Base-by-base conservation (phyloP, 2,113 vertebrate species). In the Turdus rufiventris region DNA sequence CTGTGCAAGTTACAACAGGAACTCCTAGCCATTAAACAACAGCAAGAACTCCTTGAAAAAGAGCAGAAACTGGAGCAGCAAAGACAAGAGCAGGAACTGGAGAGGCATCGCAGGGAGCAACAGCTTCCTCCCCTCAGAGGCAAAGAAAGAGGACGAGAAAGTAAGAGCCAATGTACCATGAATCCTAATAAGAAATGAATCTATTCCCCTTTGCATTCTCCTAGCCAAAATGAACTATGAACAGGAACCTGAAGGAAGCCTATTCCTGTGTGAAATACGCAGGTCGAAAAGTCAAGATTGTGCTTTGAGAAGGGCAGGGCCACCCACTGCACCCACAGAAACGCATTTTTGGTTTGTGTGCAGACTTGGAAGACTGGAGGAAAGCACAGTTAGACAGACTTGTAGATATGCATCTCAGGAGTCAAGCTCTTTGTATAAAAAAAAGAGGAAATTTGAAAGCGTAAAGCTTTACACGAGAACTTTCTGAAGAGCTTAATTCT, bases 1-100 rank as follows among this genome's bases (percentile, higher is more conserved):
- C 96, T 98, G 95, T 97, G 96, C 96, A 98, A 99, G 99, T 98
- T 99, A 96, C 99, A 99, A 98, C 99, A 99, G 98, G 99, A 99
- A 98, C 98, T 99, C 89, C 98, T 99, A 97, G 98, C 98, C 95
- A 99, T 99, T 98, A 99, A 99, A 97, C 99, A 99, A 85, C 99
- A 99, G 91, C 99, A 99, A 98, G 99, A 99, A 97, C 98, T 99
- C 88, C 97, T 99, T 92, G 99, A 99, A 97, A 99, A 99, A 97
- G 99, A 99, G 89, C 98, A 99, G 88, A 99, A 99, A 97, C 97
- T 99, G 97, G 99, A 99, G 97, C 98, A 99, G 94, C 99, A 98
- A 96, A 98, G 98, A 94, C 99, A 99, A 97, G 99, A 99, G 96
- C 99, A 99, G 97, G 99, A 99, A 95, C 97, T 98, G 96, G 99